Evolutionary conservation across 1,140 invertebrate genomes (phyloP).

Genomic region (Drosophila gunungcola): DNA sequence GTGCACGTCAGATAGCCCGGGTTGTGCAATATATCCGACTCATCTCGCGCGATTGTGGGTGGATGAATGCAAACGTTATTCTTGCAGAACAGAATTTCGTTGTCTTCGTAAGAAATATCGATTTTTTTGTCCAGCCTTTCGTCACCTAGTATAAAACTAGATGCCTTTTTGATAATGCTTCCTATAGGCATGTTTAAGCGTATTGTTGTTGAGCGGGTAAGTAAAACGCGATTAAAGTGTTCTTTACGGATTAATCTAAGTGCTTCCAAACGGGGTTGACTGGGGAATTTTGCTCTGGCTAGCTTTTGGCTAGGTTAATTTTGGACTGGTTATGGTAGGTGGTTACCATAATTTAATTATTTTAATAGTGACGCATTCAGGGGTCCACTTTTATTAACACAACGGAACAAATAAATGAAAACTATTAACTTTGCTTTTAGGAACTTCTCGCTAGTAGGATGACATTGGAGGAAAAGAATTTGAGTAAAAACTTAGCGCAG

Average conservation of each 20-base stretch:
- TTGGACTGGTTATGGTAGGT: conserved; percentile 3
- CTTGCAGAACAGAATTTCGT: conserved; percentile 93
- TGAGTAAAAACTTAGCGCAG: conserved; percentile 17
- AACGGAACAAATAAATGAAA: conserved; percentile 11
- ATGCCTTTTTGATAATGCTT: conserved; percentile 90
- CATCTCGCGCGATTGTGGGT: conserved; percentile 90
- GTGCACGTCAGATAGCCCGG: conserved; percentile 96
- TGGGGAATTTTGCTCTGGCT: conserved; percentile 10
- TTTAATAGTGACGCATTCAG: neutral
- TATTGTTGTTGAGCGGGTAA: conserved; percentile 13
- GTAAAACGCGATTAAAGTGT: conserved; percentile 3
- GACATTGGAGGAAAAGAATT: conserved; percentile 43
- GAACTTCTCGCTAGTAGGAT: conserved; percentile 27
- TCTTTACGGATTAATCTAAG: conserved; percentile 1
- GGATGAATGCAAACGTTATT: conserved; percentile 99
- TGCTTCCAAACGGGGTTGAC: conserved; percentile 10
- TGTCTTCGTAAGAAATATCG: conserved; percentile 89
- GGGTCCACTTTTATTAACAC: neutral
- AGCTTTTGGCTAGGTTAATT: conserved; percentile 18
- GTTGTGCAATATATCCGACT: conserved; percentile 93
- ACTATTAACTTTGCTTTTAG: conserved; percentile 25
- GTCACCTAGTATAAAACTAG: conserved; percentile 90
- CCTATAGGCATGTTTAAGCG: conserved; percentile 89
- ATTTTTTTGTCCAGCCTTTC: conserved; percentile 87
- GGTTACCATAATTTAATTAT: conserved; percentile 27